These are phyloP conservation scores for Barbus barbus DNA, from an alignment of 2,113 vertebrate genomes.

Conservation along the genomic window DNA sequence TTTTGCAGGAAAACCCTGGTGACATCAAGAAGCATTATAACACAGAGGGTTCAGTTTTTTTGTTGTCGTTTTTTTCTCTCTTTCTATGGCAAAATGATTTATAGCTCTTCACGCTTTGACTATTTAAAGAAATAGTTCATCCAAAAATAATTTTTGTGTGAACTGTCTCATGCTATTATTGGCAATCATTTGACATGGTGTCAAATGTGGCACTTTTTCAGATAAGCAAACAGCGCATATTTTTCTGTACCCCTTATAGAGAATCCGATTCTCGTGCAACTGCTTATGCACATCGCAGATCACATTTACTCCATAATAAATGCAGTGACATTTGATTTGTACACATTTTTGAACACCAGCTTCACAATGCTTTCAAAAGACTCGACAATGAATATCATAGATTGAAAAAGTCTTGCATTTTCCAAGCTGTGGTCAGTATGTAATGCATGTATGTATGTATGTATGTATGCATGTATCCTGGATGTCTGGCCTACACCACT, in stretches of 20 bases:
- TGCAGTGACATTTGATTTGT: background rate
- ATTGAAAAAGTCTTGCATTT: background rate
- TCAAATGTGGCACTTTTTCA: background rate
- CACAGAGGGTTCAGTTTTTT: no score
- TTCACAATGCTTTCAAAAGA: background rate
- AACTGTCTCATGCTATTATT: background rate
- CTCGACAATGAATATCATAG: background rate
- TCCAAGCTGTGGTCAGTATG: background rate
- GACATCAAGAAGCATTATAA: constrained; percentile 30
- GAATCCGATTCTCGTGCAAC: background rate
- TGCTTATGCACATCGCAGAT: background rate
- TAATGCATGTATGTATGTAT: no score
- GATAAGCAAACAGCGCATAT: background rate
- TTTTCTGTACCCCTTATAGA: background rate
- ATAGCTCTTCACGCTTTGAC: background rate
- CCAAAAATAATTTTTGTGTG: background rate
- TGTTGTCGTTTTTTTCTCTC: no score
- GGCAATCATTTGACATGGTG: background rate
- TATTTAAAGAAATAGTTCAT: background rate
- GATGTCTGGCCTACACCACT: background rate
- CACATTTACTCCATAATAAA: background rate
- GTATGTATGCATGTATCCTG: no score
- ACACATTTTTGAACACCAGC: background rate
- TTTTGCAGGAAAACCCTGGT: constrained; percentile 27
- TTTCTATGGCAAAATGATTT: background rate